Evolutionary conservation across 2,797 vertebrate species (phyloP), one percentile per base, ranked within the genome.

Genomic region (Spinus pinus): DNA sequence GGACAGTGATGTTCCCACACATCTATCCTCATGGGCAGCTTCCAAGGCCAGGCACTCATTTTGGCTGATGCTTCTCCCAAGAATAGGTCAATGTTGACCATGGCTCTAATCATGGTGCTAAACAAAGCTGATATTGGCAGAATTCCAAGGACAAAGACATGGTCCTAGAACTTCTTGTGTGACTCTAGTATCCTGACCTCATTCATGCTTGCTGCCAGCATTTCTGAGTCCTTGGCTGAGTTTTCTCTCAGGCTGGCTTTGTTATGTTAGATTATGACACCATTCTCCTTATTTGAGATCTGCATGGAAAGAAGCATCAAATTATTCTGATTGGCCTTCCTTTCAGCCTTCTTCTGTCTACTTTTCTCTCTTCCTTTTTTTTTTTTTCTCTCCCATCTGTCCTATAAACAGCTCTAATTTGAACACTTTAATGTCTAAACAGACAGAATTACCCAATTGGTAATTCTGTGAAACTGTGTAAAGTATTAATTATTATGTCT

Each of bases 151-250:
- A 65, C 7, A 12, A 47, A 24, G 11, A 30, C 5, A 5, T 3
- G 8, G 13, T 67, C 19, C 27, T 37, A 22, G 23, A 46, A 12
- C 5, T 60, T 60, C 4, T 22, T 58, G 19, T 25, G 12, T 51
- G 18, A 21, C 10, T 60, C 7, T 13, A 2, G 3, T 41, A 28
- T 60, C 10, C 50, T 39, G 41, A 2, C 23, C 75, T 12, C 21
- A 10, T 15, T 53, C 21, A 53, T 16, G 4, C 2, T 14, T 16
- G 2, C 10, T 33, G 4, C 3, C 1, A 4, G 2, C 4, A 10
- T 69, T 60, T 15, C 42, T 28, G 3, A 33, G 4, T 14, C 7
- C 7, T 50, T 47, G 7, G 1, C 6, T 39, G 25, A 82, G 7
- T 23, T 25, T 5, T 49, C 14, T 28, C 17, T 81, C 30, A 42